A percentile compares a stretch with the other conserved stretches of the same genome.
Conservation (phyloP, 1,140 invertebrate species). For the Grapholita molesta region DNA sequence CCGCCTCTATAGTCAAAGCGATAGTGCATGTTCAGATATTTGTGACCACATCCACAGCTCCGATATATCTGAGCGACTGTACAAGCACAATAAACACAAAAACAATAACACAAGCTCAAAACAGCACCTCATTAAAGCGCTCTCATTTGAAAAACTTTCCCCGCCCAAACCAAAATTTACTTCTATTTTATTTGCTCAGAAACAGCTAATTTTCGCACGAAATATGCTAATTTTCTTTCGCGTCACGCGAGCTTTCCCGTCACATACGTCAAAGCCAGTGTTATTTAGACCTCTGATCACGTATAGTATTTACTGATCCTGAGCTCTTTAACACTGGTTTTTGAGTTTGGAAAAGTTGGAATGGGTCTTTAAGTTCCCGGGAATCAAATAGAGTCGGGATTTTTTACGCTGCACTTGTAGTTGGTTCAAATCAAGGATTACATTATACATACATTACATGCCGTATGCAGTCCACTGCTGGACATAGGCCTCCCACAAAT, state of each 20-base stretch:
- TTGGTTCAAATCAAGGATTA: no score
- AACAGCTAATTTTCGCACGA: background rate
- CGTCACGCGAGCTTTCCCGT: background rate
- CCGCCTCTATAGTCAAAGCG: no score
- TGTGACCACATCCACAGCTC: no score
- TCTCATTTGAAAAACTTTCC: background rate
- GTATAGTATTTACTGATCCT: no score
- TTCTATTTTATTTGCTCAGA: background rate
- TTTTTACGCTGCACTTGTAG: background rate
- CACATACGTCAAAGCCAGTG: no score
- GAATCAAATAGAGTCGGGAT: background rate
- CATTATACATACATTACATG: no score
- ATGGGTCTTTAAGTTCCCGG: background rate
- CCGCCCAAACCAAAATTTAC: background rate
- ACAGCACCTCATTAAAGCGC: background rate
- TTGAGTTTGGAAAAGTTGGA: background rate
- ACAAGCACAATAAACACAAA: background rate
- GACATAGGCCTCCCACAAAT: no score
- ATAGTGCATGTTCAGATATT: no score
- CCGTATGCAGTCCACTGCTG: no score
- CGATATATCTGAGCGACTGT: no score
- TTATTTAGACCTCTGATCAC: no score
- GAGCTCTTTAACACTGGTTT: background rate
- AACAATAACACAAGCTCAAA: background rate
- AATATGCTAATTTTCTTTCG: background rate